These are phyloP conservation scores for Leiothrix lutea DNA, from an alignment of 2,113 vertebrate species.

Conservation along the genomic window DNA sequence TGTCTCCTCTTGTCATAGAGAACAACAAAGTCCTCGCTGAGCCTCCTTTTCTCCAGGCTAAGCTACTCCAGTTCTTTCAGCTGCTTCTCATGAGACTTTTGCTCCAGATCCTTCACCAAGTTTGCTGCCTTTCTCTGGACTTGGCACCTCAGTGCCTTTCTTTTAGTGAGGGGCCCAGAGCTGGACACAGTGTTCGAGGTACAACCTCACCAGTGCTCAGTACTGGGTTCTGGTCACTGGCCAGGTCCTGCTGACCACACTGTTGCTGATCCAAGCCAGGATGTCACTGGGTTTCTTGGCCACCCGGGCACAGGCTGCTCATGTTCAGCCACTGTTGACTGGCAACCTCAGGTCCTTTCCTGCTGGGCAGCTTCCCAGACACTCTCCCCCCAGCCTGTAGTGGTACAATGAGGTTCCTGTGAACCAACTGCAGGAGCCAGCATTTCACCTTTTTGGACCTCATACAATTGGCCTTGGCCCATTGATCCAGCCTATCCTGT, in stretches of 20 bases:
- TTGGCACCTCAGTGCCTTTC: not conserved
- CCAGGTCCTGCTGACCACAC: not conserved
- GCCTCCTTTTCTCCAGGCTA: not conserved
- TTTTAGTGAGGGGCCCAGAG: not conserved
- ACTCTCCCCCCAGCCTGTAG: not conserved
- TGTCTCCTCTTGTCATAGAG: not conserved
- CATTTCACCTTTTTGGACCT: not conserved
- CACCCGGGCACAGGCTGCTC: not conserved
- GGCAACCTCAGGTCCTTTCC: not conserved
- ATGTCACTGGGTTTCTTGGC: not conserved
- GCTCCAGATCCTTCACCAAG: not conserved
- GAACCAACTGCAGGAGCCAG: not conserved
- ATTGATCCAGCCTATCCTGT: not conserved
- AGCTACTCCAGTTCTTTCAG: not conserved
- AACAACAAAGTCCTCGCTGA: not conserved
- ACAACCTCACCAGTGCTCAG: not conserved
- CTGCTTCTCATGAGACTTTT: not conserved
- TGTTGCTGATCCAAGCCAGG: not conserved
- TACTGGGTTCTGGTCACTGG: not conserved
- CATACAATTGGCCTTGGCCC: not conserved
- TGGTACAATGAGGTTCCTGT: not conserved
- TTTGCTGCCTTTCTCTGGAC: not conserved
- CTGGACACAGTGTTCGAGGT: not conserved
- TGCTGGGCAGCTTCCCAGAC: not conserved
- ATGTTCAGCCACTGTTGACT: fast-evolving